A percentile compares a stretch with the other conserved stretches of the same genome.
Evolutionary conservation across 2,888 invertebrate genomes (phyloP).

Genomic region (Temnothorax rugatulus): DNA sequence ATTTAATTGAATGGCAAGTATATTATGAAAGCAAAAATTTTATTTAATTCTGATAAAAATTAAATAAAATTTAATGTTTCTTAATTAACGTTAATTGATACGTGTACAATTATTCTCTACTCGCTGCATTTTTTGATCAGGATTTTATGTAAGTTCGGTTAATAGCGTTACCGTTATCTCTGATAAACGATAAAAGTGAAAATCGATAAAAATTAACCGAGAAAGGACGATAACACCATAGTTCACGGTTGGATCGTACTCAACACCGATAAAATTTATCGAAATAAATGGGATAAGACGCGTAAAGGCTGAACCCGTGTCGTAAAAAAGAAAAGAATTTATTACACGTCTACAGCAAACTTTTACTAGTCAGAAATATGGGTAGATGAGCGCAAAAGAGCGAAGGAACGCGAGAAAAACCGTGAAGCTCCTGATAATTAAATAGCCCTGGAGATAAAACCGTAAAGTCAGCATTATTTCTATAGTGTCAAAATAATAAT

Average conservation of each 20-base stretch:
- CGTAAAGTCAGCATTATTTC: neutral
- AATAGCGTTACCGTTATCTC: neutral
- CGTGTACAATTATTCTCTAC: neutral
- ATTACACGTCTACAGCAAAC: neutral
- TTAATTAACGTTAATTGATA: neutral
- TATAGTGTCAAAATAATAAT: neutral
- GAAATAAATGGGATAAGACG: slow-evolving; percentile 16
- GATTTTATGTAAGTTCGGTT: neutral
- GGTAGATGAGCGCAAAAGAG: neutral
- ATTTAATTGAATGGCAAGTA: neutral
- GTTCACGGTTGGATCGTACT: neutral
- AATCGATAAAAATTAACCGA: slow-evolving; percentile 10
- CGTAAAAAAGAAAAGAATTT: slow-evolving; percentile 24
- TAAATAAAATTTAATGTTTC: neutral
- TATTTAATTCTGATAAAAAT: neutral
- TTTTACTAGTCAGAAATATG: slow-evolving; percentile 34
- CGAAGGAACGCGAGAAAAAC: neutral
- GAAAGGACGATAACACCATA: neutral
- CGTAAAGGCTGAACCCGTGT: neutral
- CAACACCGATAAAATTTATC: slow-evolving; percentile 26
- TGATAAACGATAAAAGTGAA: neutral
- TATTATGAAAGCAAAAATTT: neutral
- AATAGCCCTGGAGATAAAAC: neutral
- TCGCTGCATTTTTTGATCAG: neutral
- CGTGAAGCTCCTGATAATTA: neutral